phyloP scores from a whole-genome alignment of 2,113 vertebrate genomes.

The Atlantisia rogersi region DNA sequence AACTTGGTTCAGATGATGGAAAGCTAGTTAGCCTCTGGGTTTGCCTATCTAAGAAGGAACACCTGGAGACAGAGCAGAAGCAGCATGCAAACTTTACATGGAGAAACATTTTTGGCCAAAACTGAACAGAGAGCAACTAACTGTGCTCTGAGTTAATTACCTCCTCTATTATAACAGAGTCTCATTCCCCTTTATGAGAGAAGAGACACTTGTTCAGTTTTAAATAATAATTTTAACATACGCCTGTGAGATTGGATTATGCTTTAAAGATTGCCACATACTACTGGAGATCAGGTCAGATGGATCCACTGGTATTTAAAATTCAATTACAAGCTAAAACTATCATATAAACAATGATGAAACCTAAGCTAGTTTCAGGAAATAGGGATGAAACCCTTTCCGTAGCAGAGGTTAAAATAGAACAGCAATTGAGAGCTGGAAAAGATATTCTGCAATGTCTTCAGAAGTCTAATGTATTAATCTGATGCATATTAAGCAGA shows the following conservation, averaged over 20 bases:
- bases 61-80: not conserved
- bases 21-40: not conserved
- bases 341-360: not conserved
- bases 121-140: not conserved
- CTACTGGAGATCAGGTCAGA: not conserved
- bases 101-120: not conserved
- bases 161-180: not conserved
- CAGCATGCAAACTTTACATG: not conserved
- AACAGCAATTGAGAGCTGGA: not conserved
- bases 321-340: conserved; percentile 5
- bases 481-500: not conserved
- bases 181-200: not conserved
- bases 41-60: not conserved
- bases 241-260: not conserved
- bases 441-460: not conserved
- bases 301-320: not conserved
- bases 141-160: not conserved
- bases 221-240: not conserved
- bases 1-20: not conserved
- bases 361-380: not conserved
- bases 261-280: not conserved
- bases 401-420: not conserved
- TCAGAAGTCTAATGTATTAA: not conserved
- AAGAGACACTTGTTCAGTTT: not conserved
- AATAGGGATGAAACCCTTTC: not conserved